Conservation (phyloP, 1,140 invertebrate species). For the Aradophagus sp. region DNA sequence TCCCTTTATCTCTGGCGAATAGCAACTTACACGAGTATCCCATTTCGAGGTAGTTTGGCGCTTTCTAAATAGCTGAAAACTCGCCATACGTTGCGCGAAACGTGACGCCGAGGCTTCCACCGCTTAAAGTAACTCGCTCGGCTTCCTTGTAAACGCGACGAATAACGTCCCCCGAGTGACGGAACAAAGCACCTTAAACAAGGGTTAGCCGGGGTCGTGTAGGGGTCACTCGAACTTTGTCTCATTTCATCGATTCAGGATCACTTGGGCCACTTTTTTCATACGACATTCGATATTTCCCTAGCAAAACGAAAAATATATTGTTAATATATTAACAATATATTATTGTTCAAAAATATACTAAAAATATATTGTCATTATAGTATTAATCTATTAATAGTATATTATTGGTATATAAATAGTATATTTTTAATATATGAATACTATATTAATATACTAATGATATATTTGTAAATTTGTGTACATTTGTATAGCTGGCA, state of each 20-base stretch:
- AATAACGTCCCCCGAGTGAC: constrained; percentile 17
- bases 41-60: constrained; percentile 69
- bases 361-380: too few species aligned
- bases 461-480: too few species aligned
- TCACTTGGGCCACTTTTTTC: not conserved
- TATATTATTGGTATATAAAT: too few species aligned
- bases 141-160: constrained; percentile 33
- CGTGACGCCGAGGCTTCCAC: constrained; percentile 40
- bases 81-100: constrained; percentile 59
- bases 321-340: too few species aligned
- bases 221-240: constrained; percentile 1
- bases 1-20: constrained; percentile 69
- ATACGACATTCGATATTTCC: too few species aligned
- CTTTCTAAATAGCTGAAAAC: constrained; percentile 60
- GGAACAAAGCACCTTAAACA: constrained; percentile 10
- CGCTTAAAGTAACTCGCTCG: constrained; percentile 40
- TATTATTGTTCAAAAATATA: too few species aligned
- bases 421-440: too few species aligned
- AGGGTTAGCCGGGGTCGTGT: constrained; percentile 17
- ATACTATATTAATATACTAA: too few species aligned
- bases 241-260: constrained; percentile 8
- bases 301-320: too few species aligned
- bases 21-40: constrained; percentile 70
- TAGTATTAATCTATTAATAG: too few species aligned
- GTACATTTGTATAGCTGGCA: too few species aligned